These are phyloP conservation scores for Oxyscelio sp. DNA, from an alignment of 2,888 invertebrate genomes.

Conservation along the genomic window DNA sequence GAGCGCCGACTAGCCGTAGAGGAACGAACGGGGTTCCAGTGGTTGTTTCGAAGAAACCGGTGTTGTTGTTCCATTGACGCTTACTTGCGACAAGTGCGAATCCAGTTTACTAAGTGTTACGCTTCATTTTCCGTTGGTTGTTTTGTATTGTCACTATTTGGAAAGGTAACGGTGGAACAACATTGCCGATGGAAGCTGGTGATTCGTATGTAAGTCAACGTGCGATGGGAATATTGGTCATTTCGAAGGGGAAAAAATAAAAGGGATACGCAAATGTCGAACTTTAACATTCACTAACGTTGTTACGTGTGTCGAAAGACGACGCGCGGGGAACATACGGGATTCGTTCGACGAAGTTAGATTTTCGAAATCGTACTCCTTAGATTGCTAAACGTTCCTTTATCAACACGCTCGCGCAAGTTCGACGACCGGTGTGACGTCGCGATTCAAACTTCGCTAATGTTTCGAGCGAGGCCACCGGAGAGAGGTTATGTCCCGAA, in stretches of 20 bases:
- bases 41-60: conserved; percentile 1
- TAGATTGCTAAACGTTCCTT: conserved; percentile 24
- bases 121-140: conserved; percentile 35
- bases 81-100: not conserved
- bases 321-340: conserved; percentile 35
- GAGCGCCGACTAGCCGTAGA: too few relatives aligned
- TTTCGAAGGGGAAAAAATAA: conserved; percentile 60
- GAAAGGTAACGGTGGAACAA: conserved; percentile 30
- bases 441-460: conserved; percentile 7
- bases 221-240: conserved; percentile 41
- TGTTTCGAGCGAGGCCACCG: not conserved
- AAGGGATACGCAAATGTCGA: conserved; percentile 34
- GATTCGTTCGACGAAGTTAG: conserved; percentile 58
- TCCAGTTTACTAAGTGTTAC: not conserved
- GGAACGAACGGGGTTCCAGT: not conserved
- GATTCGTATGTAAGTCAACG: conserved; percentile 44
- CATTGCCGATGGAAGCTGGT: conserved; percentile 6
- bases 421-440: conserved; percentile 27
- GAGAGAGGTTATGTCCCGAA: not conserved
- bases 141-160: conserved; percentile 35
- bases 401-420: conserved; percentile 29
- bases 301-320: conserved; percentile 53
- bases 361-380: conserved; percentile 47
- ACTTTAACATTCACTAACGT: conserved; percentile 60
- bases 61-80: conserved; percentile 9